Evolutionary conservation across 1,140 invertebrate species (phyloP).

Genomic region (Aphaenogaster floridana): DNA sequence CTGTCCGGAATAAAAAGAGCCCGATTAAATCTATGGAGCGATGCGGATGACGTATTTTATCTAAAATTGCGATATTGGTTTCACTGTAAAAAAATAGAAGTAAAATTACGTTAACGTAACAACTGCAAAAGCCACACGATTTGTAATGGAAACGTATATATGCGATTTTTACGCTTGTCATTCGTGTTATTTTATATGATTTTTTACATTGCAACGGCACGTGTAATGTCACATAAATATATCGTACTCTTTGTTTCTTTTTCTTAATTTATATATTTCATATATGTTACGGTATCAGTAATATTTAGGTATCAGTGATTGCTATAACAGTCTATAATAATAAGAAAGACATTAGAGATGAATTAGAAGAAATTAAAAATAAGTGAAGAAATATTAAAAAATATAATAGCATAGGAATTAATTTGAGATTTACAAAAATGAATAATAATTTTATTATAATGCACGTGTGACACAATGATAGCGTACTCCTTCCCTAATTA

Average conservation of each 20-base stretch:
- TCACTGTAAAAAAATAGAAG: neutral
- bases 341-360: neutral
- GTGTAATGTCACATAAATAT: too few species aligned
- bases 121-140: neutral
- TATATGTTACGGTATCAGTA: too few species aligned
- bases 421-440: neutral
- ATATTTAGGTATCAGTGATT: too few species aligned
- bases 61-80: neutral
- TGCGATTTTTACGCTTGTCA: neutral
- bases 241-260: too few species aligned
- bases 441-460: neutral
- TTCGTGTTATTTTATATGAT: neutral
- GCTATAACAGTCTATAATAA: neutral
- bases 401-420: neutral
- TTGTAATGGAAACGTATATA: neutral
- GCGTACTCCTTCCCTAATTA: neutral
- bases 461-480: neutral
- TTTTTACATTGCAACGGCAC: neutral
- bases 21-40: neutral
- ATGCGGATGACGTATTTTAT: neutral
- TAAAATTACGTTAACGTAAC: neutral
- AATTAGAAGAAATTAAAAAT: neutral
- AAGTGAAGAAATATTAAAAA: neutral
- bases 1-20: slow-evolving; percentile 12
- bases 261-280: too few species aligned